Evolutionary conservation across 2,113 vertebrate species (phyloP).

Genomic region (Tachycineta bicolor): DNA sequence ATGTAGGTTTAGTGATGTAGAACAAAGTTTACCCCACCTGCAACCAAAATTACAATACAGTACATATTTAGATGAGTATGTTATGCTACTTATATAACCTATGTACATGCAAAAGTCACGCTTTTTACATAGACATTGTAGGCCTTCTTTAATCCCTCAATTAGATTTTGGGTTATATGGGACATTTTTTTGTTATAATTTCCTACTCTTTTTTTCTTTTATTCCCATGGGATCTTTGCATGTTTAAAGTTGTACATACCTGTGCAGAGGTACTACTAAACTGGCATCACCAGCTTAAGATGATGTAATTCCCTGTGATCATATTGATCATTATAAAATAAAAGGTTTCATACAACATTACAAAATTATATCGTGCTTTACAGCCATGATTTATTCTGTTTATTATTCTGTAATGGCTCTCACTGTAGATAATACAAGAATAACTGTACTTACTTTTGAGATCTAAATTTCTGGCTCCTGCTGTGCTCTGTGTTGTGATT

Average conservation of each 20-base stretch:
- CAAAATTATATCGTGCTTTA: neutral
- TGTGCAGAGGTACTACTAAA: neutral
- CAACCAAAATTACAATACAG: neutral
- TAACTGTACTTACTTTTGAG: constrained; percentile 88
- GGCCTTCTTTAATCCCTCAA: neutral
- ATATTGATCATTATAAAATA: neutral
- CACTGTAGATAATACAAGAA: neutral
- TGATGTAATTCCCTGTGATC: neutral
- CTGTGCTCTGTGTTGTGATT: constrained; percentile 92
- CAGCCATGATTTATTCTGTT: neutral
- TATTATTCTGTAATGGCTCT: neutral
- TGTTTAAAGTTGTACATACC: neutral
- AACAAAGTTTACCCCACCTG: neutral
- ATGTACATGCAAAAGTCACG: neutral
- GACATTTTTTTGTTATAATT: accelerated
- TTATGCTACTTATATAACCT: neutral
- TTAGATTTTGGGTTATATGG: neutral
- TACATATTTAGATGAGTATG: neutral
- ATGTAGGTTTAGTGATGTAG: neutral
- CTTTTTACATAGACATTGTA: neutral
- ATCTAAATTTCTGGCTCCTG: constrained; percentile 94
- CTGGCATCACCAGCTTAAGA: neutral
- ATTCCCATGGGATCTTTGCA: neutral
- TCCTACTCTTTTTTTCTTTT: neutral
- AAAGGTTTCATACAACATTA: neutral